Conservation (phyloP, 2,888 invertebrate genomes). For the Polia nebulosa region DNA sequence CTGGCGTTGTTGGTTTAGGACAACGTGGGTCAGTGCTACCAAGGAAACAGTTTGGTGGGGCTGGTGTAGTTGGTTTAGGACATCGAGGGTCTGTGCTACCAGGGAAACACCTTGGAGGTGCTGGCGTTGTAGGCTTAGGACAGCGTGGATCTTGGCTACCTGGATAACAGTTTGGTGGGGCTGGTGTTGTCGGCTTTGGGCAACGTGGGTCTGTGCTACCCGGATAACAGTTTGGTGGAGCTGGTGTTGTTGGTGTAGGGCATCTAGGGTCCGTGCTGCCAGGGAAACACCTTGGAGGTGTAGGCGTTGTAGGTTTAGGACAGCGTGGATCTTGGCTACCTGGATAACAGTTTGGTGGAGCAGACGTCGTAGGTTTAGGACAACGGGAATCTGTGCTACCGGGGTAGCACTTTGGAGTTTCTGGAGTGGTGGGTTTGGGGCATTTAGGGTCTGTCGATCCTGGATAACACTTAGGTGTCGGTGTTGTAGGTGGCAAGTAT, state of each 20-base stretch:
- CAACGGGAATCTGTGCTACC: conserved; percentile 64
- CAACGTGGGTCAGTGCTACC: background rate
- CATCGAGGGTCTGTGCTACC: conserved; percentile 71
- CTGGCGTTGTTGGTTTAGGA: background rate
- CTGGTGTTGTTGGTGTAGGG: conserved; percentile 68
- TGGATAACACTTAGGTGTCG: background rate
- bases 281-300: conserved; percentile 66
- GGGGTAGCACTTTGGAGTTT: conserved; percentile 59
- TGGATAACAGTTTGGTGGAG: conserved; percentile 64
- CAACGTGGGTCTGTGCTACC: background rate
- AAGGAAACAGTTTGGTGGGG: background rate
- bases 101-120: conserved; percentile 70
- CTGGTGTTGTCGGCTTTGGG: background rate
- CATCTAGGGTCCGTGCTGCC: conserved; percentile 70
- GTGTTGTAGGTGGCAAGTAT: conserved; percentile 58
- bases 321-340: conserved; percentile 64
- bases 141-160: background rate
- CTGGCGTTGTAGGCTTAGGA: conserved; percentile 62
- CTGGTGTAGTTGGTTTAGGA: conserved; percentile 64
- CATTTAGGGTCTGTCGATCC: conserved; percentile 58
- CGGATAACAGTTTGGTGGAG: background rate
- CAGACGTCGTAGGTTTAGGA: conserved; percentile 68
- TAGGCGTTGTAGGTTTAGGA: conserved; percentile 68
- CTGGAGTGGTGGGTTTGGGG: conserved; percentile 65
- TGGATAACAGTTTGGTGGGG: background rate